These are phyloP conservation scores for Pogonocichla stellata DNA, from an alignment of 2,113 vertebrate species.

Conservation along the genomic window DNA sequence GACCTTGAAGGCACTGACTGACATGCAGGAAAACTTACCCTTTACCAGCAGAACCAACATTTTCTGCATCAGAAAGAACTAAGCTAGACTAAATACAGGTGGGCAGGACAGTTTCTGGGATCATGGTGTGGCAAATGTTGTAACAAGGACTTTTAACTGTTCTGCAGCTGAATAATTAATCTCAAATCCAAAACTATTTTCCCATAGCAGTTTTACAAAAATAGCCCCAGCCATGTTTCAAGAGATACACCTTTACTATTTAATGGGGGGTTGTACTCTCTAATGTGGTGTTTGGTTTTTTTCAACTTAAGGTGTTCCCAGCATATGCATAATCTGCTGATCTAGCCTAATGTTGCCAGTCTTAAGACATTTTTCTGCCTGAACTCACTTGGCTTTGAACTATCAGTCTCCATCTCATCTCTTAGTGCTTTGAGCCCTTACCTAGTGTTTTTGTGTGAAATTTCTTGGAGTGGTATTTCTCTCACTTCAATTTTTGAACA, in stretches of 20 bases:
- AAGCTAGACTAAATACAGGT: background rate
- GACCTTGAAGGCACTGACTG: background rate
- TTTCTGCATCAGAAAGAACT: background rate
- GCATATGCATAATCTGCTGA: rapidly evolving
- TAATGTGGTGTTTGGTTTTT: background rate
- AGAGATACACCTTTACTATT: background rate
- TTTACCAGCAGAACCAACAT: background rate
- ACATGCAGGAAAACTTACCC: background rate
- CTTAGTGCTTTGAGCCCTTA: background rate
- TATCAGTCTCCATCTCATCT: background rate
- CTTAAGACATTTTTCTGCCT: background rate
- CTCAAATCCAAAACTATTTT: background rate
- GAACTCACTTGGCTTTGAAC: background rate
- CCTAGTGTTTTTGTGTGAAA: background rate
- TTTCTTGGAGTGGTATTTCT: background rate
- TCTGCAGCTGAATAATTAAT: background rate
- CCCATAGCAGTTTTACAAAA: background rate
- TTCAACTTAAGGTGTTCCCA: background rate
- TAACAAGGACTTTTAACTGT: background rate
- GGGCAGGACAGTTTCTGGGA: background rate
- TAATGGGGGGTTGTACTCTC: background rate
- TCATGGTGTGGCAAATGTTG: background rate
- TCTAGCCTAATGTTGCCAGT: background rate
- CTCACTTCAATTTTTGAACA: background rate
- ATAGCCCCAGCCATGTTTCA: background rate